These are phyloP conservation scores for Morelia viridis DNA, from an alignment of 2,797 vertebrate species.

Conservation along the genomic window DNA sequence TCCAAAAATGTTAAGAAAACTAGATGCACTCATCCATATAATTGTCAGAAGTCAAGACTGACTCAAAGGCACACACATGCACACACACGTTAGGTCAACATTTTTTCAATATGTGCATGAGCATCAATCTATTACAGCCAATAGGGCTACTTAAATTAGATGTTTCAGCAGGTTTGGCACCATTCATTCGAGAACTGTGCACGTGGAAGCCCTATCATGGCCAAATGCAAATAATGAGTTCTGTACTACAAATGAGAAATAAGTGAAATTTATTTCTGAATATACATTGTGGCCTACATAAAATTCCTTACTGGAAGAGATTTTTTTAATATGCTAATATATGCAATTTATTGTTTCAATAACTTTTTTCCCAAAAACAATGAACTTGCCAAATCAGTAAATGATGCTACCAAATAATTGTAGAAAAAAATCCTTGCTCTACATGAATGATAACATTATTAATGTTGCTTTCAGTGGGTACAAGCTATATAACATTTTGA, in stretches of 20 bases:
- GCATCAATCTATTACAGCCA: slow-evolving; percentile 55
- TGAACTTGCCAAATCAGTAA: slow-evolving; percentile 19
- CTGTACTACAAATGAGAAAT: slow-evolving; percentile 22
- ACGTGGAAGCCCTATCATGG: slow-evolving; percentile 58
- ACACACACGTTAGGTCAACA: background rate
- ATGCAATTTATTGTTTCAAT: slow-evolving; percentile 56
- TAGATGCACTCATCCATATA: too few relatives aligned
- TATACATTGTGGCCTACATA: slow-evolving; percentile 8
- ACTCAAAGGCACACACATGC: too few relatives aligned
- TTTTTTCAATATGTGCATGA: slow-evolving; percentile 32
- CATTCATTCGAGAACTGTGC: slow-evolving; percentile 45
- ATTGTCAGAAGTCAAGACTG: too few relatives aligned
- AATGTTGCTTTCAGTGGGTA: background rate
- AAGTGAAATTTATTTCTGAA: slow-evolving; percentile 40
- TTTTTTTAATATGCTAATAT: slow-evolving; percentile 32
- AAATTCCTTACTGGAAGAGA: background rate
- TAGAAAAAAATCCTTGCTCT: background rate
- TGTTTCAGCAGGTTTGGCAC: slow-evolving; percentile 56
- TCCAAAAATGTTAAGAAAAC: too few relatives aligned
- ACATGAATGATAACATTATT: background rate
- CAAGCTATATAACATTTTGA: background rate
- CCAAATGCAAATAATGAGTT: slow-evolving; percentile 23
- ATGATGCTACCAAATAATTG: slow-evolving; percentile 26
- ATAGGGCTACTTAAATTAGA: slow-evolving; percentile 26
- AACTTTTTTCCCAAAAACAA: slow-evolving; percentile 17